phyloP scores from a whole-genome alignment of 2,113 vertebrate species.

The Peromyscus californicus region DNA sequence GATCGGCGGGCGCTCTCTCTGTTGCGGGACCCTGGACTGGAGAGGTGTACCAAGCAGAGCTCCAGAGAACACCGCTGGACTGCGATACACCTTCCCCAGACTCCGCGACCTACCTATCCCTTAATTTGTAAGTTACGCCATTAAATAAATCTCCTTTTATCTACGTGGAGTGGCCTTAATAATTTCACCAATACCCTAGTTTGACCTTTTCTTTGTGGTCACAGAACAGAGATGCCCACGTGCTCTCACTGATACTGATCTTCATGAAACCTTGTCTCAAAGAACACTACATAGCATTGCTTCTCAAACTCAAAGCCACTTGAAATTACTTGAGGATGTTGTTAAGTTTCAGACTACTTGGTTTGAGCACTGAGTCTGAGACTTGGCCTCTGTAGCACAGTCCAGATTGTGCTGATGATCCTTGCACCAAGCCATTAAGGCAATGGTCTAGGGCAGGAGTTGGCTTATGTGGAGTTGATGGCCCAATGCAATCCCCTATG shows the following conservation, averaged over 20 bases:
- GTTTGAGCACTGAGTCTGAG: background rate
- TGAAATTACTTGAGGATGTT: background rate
- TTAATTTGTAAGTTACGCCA: too few relatives aligned
- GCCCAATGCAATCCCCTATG: background rate
- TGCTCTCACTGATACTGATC: background rate
- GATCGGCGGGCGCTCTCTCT: too few relatives aligned
- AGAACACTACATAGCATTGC: background rate
- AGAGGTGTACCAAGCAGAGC: too few relatives aligned
- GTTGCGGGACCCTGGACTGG: too few relatives aligned
- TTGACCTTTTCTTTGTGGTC: background rate
- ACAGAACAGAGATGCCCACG: background rate
- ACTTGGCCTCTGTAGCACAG: background rate
- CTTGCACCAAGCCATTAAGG: background rate
- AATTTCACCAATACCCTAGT: too few relatives aligned
- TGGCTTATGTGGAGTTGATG: background rate
- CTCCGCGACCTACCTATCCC: too few relatives aligned
- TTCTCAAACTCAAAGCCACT: constrained; percentile 8
- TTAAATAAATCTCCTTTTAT: too few relatives aligned
- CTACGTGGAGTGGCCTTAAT: too few relatives aligned
- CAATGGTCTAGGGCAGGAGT: background rate
- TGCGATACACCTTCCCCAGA: too few relatives aligned
- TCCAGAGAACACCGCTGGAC: too few relatives aligned
- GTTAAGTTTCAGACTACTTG: background rate
- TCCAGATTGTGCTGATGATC: background rate
- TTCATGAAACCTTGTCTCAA: background rate